These are phyloP conservation scores for Sebastes paucispinis DNA, from an alignment of 2,797 vertebrate genomes.

Conservation along the genomic window DNA sequence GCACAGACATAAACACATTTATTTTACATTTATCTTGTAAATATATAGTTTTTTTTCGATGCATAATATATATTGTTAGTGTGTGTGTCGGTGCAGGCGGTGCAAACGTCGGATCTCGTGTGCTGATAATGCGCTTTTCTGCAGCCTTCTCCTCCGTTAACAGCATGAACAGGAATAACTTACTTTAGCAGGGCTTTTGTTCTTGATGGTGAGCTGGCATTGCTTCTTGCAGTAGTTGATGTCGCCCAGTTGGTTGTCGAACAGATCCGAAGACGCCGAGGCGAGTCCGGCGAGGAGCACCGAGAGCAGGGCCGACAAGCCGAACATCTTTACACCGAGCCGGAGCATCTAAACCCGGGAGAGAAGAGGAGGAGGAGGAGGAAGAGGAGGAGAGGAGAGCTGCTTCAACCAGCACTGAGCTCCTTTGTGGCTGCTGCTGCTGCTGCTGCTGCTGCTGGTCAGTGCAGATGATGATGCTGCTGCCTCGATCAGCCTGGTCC, in stretches of 20 bases:
- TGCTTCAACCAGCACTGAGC: conserved; percentile 63
- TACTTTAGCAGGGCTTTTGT: conserved; percentile 86
- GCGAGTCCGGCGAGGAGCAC: conserved; percentile 77
- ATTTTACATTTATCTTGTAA: background rate
- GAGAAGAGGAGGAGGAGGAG: conserved; percentile 36
- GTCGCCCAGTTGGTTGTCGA: conserved; percentile 90
- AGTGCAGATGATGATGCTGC: conserved; percentile 38
- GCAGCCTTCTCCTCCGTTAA: conserved; percentile 13
- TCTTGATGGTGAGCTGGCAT: conserved; percentile 86
- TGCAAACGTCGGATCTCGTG: conserved; percentile 11
- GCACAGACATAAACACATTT: background rate
- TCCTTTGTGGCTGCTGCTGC: conserved; percentile 81
- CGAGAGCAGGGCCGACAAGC: conserved; percentile 75
- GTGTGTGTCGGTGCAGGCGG: background rate
- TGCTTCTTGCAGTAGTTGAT: conserved; percentile 91
- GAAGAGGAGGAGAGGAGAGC: conserved; percentile 47
- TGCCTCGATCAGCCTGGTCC: conserved; percentile 53
- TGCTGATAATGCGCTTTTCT: conserved; percentile 31
- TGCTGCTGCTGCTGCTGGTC: conserved; percentile 37
- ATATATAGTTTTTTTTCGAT: background rate
- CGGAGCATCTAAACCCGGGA: conserved; percentile 70
- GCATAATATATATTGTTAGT: background rate
- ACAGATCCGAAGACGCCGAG: conserved; percentile 83
- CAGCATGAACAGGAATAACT: conserved; percentile 53
- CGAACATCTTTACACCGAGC: conserved; percentile 73